A percentile compares a stretch with the other conserved stretches of the same genome.
Conservation (phyloP, 2,113 vertebrate species). For the Chlorodrepanis virens region DNA sequence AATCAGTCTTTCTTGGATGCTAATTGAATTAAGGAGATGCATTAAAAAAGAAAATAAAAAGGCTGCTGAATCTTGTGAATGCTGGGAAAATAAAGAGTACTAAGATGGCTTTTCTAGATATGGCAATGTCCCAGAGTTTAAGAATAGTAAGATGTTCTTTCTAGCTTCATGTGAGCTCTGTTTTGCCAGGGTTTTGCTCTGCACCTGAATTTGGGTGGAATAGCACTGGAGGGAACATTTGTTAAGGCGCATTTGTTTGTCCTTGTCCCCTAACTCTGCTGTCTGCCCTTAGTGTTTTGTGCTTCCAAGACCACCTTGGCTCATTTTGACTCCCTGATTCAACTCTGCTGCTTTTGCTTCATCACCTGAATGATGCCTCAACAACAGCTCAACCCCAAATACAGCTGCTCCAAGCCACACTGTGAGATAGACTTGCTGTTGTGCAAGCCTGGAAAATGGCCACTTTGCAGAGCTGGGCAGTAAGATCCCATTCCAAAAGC, state of each 20-base stretch:
- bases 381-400: background rate
- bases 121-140: background rate
- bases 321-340: background rate
- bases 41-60: background rate
- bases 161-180: background rate
- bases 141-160: background rate
- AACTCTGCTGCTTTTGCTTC: background rate
- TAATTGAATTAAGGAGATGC: background rate
- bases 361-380: background rate
- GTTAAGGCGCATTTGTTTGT: rapidly evolving
- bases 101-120: background rate
- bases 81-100: background rate
- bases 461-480: background rate
- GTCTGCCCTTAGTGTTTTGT: background rate
- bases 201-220: background rate
- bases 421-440: background rate
- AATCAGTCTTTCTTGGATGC: background rate
- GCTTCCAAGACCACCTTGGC: background rate
- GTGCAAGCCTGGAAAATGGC: background rate
- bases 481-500: background rate
- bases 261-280: background rate
- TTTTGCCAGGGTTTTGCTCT: background rate
- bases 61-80: background rate
- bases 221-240: rapidly evolving
- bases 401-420: background rate